Evolutionary conservation across 2,888 invertebrate genomes (phyloP).

Genomic region (Ophion costatus): DNA sequence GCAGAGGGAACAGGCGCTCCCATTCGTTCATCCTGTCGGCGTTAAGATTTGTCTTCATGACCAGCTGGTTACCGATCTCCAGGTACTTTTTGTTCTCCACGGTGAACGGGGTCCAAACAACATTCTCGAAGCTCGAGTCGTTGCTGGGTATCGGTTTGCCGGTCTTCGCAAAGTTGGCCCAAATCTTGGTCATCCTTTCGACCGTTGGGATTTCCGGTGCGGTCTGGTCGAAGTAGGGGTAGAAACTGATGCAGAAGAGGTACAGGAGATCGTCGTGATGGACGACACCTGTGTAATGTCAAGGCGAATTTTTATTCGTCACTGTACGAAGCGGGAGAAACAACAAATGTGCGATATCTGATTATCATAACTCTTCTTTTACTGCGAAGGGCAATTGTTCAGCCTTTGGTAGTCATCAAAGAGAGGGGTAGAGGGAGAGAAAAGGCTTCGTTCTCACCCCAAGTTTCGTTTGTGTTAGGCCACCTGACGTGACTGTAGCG

Average conservation of each 20-base stretch:
- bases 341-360: not conserved
- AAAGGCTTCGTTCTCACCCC: slow-evolving; percentile 78
- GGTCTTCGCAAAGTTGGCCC: slow-evolving; percentile 83
- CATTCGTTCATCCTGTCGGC: slow-evolving; percentile 82
- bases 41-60: slow-evolving; percentile 80
- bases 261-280: slow-evolving; percentile 86
- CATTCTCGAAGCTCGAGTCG: slow-evolving; percentile 77
- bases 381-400: too few relatives aligned
- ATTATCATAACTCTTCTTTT: not conserved
- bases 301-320: not conserved
- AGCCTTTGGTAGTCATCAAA: too few relatives aligned
- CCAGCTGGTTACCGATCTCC: slow-evolving; percentile 81
- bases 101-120: slow-evolving; percentile 82
- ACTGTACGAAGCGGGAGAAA: not conserved
- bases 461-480: slow-evolving; percentile 84
- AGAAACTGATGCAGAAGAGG: slow-evolving; percentile 81
- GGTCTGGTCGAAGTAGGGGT: slow-evolving; percentile 81
- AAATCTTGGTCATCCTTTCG: slow-evolving; percentile 82
- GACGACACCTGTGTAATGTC: slow-evolving; percentile 80
- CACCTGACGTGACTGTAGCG: slow-evolving; percentile 86
- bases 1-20: slow-evolving; percentile 81
- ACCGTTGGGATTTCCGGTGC: slow-evolving; percentile 84
- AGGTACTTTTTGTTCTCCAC: slow-evolving; percentile 81
- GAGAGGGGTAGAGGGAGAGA: not conserved
- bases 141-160: slow-evolving; percentile 84